A percentile compares a stretch with the other conserved stretches of the same genome.
Conservation (phyloP, 2,113 vertebrate genomes). For the Theristicus caerulescens region DNA sequence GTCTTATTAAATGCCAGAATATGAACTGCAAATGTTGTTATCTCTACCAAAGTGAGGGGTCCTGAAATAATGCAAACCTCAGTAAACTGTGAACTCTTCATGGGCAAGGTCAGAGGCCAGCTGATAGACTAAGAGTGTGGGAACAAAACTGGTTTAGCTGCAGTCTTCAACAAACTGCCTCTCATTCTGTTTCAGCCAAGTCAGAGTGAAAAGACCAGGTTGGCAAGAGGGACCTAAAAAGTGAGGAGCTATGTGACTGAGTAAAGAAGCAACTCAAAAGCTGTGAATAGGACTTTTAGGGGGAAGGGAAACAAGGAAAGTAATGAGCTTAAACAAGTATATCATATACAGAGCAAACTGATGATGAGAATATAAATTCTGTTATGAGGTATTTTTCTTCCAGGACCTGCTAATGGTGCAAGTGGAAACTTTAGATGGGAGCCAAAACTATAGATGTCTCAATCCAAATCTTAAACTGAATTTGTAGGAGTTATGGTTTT, state of each 20-base stretch:
- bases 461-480: background rate
- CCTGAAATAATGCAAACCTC: background rate
- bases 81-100: background rate
- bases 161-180: background rate
- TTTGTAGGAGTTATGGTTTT: background rate
- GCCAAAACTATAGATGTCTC: background rate
- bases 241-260: background rate
- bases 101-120: background rate
- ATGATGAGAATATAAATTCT: background rate
- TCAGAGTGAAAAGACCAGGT: background rate
- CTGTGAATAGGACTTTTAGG: background rate
- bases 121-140: background rate
- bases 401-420: background rate
- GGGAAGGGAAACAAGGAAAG: background rate
- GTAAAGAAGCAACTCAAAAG: background rate
- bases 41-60: background rate
- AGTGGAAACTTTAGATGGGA: background rate
- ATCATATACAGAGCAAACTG: background rate
- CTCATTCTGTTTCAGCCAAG: background rate
- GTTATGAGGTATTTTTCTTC: background rate
- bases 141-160: background rate
- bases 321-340: background rate
- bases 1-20: background rate
- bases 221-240: background rate
- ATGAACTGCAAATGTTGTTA: background rate